These are phyloP conservation scores for Erebia ligea DNA, from an alignment of 2,888 invertebrate species.

Conservation along the genomic window DNA sequence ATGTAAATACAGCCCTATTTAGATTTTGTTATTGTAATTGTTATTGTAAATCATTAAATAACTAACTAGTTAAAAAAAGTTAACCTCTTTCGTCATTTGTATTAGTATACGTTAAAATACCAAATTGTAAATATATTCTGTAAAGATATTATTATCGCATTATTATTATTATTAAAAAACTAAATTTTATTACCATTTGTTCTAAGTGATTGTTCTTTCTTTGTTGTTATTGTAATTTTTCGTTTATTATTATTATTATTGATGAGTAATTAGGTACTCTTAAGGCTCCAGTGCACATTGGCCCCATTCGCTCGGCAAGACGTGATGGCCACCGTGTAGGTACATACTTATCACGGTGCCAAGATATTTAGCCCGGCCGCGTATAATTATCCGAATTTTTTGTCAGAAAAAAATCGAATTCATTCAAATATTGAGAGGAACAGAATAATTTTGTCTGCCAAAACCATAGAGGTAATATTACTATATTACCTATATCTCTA, in stretches of 20 bases:
- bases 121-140: slow-evolving; percentile 79
- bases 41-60: slow-evolving; percentile 61
- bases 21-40: slow-evolving; percentile 62
- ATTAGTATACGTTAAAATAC: slow-evolving; percentile 81
- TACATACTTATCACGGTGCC: too few relatives aligned
- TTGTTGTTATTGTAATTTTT: slow-evolving; percentile 81
- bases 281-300: slow-evolving; percentile 18
- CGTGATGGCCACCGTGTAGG: too few relatives aligned
- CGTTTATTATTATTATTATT: slow-evolving; percentile 58
- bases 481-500: too few relatives aligned
- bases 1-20: slow-evolving; percentile 66
- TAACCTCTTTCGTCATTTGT: slow-evolving; percentile 69
- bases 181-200: slow-evolving; percentile 82
- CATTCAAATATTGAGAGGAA: too few relatives aligned
- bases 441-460: too few relatives aligned
- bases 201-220: slow-evolving; percentile 79
- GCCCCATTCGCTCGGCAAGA: too few relatives aligned
- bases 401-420: too few relatives aligned
- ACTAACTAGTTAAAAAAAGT: slow-evolving; percentile 53
- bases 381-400: too few relatives aligned
- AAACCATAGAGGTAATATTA: too few relatives aligned
- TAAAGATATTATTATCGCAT: slow-evolving; percentile 78
- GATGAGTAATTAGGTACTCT: slow-evolving; percentile 41
- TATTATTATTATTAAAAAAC: slow-evolving; percentile 51
- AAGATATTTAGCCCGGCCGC: too few relatives aligned